These are phyloP conservation scores for Tipula confusa DNA, from an alignment of 2,888 invertebrate species.

Conservation along the genomic window DNA sequence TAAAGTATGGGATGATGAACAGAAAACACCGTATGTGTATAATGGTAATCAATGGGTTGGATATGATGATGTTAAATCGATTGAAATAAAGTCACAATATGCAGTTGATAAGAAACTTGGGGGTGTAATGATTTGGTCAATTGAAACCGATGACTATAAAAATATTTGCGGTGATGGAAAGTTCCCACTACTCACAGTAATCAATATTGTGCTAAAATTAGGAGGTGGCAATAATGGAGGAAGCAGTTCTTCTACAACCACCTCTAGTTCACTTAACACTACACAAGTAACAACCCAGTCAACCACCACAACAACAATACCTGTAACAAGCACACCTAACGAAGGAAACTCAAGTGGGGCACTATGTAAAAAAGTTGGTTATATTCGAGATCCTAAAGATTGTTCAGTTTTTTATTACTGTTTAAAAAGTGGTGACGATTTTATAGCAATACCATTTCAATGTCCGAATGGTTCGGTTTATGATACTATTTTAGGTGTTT, in stretches of 20 bases:
- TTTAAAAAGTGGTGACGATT: conserved; percentile 37
- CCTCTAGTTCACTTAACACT: too few relatives aligned
- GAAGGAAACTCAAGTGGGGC: conserved; percentile 41
- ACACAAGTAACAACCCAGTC: too few relatives aligned
- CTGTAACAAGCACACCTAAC: too few relatives aligned
- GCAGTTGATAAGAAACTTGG: neutral
- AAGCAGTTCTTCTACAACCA: too few relatives aligned
- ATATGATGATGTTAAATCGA: conserved; percentile 46
- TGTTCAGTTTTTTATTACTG: conserved; percentile 71
- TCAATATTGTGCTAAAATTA: neutral
- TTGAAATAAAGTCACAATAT: conserved; percentile 41
- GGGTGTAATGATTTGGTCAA: neutral
- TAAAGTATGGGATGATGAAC: conserved; percentile 41
- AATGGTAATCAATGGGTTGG: conserved; percentile 48
- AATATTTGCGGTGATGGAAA: conserved; percentile 54
- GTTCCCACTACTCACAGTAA: neutral
- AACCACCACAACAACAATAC: too few relatives aligned
- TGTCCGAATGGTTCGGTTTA: neutral
- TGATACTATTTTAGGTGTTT: neutral
- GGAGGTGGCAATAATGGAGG: too few relatives aligned
- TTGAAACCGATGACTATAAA: conserved; percentile 47
- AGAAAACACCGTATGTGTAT: conserved; percentile 46
- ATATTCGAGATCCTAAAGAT: conserved; percentile 59
- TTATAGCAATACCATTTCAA: neutral
- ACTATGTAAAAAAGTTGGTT: conserved; percentile 44